Conservation (phyloP, 1,140 invertebrate species). For the Scaptomyza graminum region DNA sequence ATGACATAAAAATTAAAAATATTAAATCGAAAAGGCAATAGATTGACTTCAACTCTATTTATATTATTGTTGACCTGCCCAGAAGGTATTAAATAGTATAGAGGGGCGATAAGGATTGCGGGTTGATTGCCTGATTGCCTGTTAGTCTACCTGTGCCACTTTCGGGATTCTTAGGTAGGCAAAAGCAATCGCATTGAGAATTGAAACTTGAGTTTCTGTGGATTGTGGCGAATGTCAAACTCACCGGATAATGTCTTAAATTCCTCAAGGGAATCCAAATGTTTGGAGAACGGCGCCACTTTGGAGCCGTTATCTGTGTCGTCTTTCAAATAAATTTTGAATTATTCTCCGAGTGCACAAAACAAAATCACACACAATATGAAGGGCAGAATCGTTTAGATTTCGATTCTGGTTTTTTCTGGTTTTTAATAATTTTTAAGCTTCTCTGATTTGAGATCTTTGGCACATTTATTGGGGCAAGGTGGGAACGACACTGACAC, state of each 20-base stretch:
- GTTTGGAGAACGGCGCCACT: conserved; percentile 81
- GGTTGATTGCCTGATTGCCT: too few species aligned
- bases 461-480: too few species aligned
- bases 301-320: conserved; percentile 66
- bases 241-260: conserved; percentile 74
- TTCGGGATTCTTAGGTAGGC: not conserved
- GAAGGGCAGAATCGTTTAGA: not conserved
- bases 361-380: conserved; percentile 2
- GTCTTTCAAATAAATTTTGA: conserved; percentile 66
- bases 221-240: conserved; percentile 24
- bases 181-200: too few species aligned
- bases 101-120: too few species aligned
- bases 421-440: too few species aligned
- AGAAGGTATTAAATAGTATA: too few species aligned
- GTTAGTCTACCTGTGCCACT: too few species aligned
- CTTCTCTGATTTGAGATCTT: too few species aligned
- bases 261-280: conserved; percentile 83
- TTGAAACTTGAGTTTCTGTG: not conserved
- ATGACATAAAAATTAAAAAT: too few species aligned
- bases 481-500: not conserved
- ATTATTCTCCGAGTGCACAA: conserved; percentile 3
- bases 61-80: too few species aligned
- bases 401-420: not conserved
- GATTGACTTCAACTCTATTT: too few species aligned
- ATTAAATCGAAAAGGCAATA: too few species aligned